A percentile compares a stretch with the other conserved stretches of the same genome.
Evolutionary conservation across 2,113 vertebrate species (phyloP).

Genomic region (Columbina picui): DNA sequence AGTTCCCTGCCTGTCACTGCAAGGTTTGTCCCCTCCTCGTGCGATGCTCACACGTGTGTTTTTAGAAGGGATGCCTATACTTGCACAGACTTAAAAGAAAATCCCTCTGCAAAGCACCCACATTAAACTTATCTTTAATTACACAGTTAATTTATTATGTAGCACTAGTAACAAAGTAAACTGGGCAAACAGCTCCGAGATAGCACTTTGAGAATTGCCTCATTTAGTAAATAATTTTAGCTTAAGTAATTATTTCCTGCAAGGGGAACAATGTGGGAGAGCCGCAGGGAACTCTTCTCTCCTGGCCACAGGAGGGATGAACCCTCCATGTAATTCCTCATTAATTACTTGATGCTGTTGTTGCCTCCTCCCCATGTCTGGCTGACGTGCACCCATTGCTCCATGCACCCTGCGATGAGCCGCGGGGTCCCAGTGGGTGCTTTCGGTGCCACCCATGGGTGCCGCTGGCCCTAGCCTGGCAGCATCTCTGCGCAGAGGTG

Average conservation of each 20-base stretch:
- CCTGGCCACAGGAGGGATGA: constrained; percentile 6
- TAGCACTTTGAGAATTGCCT: constrained; percentile 56
- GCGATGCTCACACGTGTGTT: fast-evolving
- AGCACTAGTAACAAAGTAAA: constrained; percentile 48
- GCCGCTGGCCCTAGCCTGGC: fast-evolving
- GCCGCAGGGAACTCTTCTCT: background rate
- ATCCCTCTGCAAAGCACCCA: constrained; percentile 45
- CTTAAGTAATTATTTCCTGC: constrained; percentile 69
- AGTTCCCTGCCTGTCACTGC: background rate
- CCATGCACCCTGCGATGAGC: fast-evolving
- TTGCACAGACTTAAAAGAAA: background rate
- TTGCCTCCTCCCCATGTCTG: fast-evolving
- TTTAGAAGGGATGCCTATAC: background rate
- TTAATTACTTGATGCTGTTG: background rate
- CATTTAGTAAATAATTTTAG: constrained; percentile 77
- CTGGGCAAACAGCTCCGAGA: constrained; percentile 22
- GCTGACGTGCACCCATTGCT: fast-evolving
- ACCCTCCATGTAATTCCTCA: constrained; percentile 35
- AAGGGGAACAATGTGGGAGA: background rate
- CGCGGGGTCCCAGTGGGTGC: fast-evolving
- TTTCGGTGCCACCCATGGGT: fast-evolving
- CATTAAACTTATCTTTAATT: constrained; percentile 69
- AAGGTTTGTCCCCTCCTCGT: fast-evolving
- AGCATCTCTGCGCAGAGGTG: fast-evolving
- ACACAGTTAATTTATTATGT: constrained; percentile 65